Conservation (phyloP, 2,797 vertebrate genomes). For the Decapterus maruadsi region DNA sequence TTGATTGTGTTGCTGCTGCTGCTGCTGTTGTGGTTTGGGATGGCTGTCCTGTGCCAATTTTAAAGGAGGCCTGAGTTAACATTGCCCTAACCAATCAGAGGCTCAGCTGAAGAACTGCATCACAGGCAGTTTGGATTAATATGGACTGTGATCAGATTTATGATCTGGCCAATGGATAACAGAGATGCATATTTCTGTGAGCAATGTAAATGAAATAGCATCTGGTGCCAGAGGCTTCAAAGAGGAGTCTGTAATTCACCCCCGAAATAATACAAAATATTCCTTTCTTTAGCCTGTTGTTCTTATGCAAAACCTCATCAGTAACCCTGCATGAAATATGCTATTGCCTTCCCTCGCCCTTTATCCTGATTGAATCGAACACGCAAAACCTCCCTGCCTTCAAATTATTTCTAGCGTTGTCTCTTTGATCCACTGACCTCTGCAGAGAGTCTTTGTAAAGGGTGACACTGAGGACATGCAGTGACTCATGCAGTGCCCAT, state of each 20-base stretch:
- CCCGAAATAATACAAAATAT: background rate
- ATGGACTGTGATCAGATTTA: background rate
- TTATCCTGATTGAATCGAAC: conserved; percentile 2
- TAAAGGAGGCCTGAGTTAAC: too few species aligned
- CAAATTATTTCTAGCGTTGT: conserved; percentile 16
- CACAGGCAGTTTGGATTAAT: too few species aligned
- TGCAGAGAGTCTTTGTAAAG: conserved; percentile 34
- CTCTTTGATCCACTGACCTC: conserved; percentile 48
- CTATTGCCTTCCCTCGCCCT: background rate
- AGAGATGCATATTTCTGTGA: background rate
- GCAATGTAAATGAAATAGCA: background rate
- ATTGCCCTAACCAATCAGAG: too few species aligned
- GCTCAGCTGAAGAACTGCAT: too few species aligned
- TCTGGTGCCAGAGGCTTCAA: background rate
- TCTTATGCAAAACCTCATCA: background rate
- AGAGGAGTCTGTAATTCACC: background rate
- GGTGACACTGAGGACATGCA: conserved; percentile 30
- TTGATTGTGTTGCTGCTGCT: too few species aligned
- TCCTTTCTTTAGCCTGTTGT: background rate
- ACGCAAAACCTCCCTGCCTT: background rate
- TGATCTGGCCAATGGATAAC: background rate
- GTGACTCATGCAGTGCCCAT: conserved; percentile 28
- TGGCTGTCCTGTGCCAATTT: too few species aligned
- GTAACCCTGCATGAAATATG: conserved; percentile 4
- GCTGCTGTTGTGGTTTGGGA: too few species aligned